Conservation (phyloP, 2,797 vertebrate genomes). For the Scomberomorus guttatus region DNA sequence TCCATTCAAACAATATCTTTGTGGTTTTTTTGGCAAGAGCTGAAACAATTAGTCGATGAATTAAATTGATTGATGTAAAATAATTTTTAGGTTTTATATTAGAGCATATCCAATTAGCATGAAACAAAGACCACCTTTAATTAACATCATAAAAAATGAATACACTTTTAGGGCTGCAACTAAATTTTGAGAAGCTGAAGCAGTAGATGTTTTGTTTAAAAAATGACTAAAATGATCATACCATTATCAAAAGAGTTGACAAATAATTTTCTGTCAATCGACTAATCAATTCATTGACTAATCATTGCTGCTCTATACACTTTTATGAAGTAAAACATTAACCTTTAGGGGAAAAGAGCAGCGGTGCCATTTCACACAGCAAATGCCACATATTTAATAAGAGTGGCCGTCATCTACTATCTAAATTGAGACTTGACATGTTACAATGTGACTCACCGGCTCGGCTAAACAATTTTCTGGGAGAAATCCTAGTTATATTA, state of each 20-base stretch:
- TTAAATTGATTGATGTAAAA: background rate
- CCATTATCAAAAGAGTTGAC: background rate
- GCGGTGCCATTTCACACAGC: background rate
- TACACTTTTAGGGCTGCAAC: background rate
- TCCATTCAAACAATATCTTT: background rate
- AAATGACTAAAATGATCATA: background rate
- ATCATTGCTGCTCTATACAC: background rate
- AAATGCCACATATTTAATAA: background rate
- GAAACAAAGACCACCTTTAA: too few species aligned
- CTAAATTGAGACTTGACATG: constrained; percentile 1
- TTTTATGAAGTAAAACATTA: background rate
- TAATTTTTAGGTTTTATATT: too few species aligned
- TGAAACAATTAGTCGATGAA: background rate
- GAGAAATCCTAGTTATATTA: constrained; percentile 31
- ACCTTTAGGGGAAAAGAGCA: background rate
- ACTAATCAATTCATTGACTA: background rate
- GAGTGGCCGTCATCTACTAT: background rate
- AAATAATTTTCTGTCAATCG: background rate
- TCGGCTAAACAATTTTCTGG: constrained; percentile 15
- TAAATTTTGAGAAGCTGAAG: too few species aligned
- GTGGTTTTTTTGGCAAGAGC: background rate
- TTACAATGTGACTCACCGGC: constrained; percentile 7
- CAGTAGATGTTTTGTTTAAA: too few species aligned
- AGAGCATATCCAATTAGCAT: too few species aligned
- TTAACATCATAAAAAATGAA: background rate